A percentile compares a stretch with the other conserved stretches of the same genome.
phyloP scores from a whole-genome alignment of 2,113 vertebrate species.

The Poeciliopsis prolifica region DNA sequence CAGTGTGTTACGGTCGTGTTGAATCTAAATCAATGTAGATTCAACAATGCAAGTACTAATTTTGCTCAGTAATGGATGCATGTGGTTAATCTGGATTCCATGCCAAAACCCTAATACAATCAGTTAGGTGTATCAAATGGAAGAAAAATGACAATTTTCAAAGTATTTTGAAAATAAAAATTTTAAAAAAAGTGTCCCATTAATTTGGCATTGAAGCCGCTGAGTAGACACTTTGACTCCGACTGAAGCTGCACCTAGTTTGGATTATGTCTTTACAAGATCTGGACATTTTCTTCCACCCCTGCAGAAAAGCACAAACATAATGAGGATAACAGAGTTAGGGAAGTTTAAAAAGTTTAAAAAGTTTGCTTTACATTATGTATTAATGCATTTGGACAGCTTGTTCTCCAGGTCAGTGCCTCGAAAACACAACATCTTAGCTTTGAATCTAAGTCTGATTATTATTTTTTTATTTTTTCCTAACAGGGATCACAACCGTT shows the following conservation, averaged over 20 bases:
- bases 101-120: neutral
- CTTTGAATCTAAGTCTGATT: neutral
- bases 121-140: neutral
- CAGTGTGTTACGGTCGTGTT: neutral
- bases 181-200: too few species aligned
- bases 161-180: too few species aligned
- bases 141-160: too few species aligned
- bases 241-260: neutral
- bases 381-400: neutral
- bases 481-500: constrained; percentile 94
- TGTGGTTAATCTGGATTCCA: too few species aligned
- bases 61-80: neutral
- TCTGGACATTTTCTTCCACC: too few species aligned
- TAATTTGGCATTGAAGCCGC: too few species aligned
- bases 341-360: neutral
- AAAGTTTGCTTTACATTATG: neutral
- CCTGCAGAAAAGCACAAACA: too few species aligned
- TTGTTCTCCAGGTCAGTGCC: neutral
- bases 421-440: neutral
- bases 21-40: neutral
- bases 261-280: too few species aligned
- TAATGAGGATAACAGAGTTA: too few species aligned
- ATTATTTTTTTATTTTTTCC: neutral
- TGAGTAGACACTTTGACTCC: neutral
- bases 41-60: neutral